Evolutionary conservation across 2,888 invertebrate species (phyloP).

Genomic region (Proisotoma minuta): DNA sequence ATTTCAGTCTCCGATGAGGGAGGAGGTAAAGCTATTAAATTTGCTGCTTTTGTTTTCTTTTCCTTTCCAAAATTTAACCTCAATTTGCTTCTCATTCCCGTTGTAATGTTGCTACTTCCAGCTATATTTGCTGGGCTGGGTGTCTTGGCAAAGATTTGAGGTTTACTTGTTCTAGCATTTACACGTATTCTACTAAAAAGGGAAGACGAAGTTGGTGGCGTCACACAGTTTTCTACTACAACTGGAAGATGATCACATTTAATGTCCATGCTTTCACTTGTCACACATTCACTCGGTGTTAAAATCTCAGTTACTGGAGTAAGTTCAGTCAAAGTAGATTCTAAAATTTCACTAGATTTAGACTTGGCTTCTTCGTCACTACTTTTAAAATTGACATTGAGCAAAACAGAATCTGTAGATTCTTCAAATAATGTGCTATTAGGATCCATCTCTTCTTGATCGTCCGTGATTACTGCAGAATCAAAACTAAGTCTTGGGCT

Average conservation of each 20-base stretch:
- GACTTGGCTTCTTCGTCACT: constrained; percentile 20
- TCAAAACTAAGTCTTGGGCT: constrained; percentile 44
- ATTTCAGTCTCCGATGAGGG: constrained; percentile 8
- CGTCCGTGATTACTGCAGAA: constrained; percentile 39
- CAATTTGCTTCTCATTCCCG: constrained; percentile 38
- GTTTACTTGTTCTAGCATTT: constrained; percentile 27
- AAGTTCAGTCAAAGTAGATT: neutral
- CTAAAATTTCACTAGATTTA: constrained; percentile 6
- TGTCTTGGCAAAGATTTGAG: constrained; percentile 16
- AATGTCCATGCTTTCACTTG: neutral
- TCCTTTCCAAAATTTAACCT: constrained; percentile 41
- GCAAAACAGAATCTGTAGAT: constrained; percentile 30
- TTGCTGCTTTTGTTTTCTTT: constrained; percentile 27
- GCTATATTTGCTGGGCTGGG: neutral
- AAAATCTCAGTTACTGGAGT: neutral
- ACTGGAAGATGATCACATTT: neutral
- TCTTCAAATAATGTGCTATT: constrained; percentile 22
- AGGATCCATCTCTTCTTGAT: constrained; percentile 18
- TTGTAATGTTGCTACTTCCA: constrained; percentile 29
- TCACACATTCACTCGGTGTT: constrained; percentile 8
- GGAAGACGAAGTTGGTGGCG: constrained; percentile 7
- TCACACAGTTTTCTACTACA: too few species aligned
- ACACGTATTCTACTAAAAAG: constrained; percentile 34
- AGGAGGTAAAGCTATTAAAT: constrained; percentile 6
- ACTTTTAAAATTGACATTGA: constrained; percentile 15